Conservation (phyloP, 2,888 invertebrate species). For the Caenorhabditis sp. region DNA sequence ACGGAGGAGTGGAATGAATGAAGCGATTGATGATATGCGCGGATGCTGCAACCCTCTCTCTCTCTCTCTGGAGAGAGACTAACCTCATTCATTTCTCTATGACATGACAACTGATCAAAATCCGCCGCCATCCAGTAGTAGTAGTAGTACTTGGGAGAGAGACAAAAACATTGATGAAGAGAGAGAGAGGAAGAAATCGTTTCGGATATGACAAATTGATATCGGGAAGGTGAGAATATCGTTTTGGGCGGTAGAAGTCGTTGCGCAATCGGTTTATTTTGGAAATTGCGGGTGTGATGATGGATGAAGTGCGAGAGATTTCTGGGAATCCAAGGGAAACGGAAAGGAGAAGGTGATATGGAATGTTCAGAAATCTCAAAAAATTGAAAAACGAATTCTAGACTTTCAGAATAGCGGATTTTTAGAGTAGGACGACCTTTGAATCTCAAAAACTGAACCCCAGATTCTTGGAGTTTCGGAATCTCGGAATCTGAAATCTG, state of each 20-base stretch:
- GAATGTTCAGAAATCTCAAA: too few species aligned
- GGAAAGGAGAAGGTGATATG: neutral
- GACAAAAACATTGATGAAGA: conserved; percentile 35
- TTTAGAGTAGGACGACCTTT: too few species aligned
- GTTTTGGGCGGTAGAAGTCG: neutral
- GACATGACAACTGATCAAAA: conserved; percentile 61
- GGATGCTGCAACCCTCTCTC: conserved; percentile 53
- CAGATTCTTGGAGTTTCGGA: too few species aligned
- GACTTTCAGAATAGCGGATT: too few species aligned
- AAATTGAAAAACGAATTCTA: too few species aligned
- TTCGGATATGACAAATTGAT: conserved; percentile 49
- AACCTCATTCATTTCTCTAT: conserved; percentile 62
- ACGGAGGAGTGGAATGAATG: conserved; percentile 29
- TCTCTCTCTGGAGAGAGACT: conserved; percentile 17
- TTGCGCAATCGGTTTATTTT: conserved; percentile 33
- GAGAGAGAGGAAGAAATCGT: conserved; percentile 27
- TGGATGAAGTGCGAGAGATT: neutral
- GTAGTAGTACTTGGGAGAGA: conserved; percentile 11
- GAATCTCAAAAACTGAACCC: too few species aligned
- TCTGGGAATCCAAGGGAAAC: neutral
- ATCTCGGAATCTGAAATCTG: too few species aligned
- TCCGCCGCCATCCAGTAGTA: conserved; percentile 15
- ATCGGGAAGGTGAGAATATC: conserved; percentile 23
- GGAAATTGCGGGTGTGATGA: conserved; percentile 1
- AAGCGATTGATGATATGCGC: conserved; percentile 63